phyloP scores from a whole-genome alignment of 2,888 invertebrate genomes.

The Hypercompe scribonia region DNA sequence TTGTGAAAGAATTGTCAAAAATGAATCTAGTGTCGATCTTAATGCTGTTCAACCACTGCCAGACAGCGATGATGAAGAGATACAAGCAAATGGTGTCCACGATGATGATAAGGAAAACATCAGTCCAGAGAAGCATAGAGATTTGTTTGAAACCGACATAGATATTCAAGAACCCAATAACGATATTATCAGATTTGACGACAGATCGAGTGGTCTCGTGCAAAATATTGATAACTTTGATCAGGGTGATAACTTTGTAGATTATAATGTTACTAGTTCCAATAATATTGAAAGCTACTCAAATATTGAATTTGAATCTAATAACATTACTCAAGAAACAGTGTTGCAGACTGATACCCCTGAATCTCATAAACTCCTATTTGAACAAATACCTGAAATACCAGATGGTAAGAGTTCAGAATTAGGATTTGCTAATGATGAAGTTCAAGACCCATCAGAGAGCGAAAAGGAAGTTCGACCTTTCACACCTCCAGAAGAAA shows the following conservation, averaged over 20 bases:
- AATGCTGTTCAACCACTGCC: slow-evolving; percentile 87
- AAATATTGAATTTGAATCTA: slow-evolving; percentile 71
- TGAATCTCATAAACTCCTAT: slow-evolving; percentile 82
- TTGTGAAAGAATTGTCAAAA: slow-evolving; percentile 73
- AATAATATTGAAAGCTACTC: slow-evolving; percentile 69
- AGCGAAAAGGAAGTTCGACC: slow-evolving; percentile 70
- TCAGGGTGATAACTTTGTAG: slow-evolving; percentile 67
- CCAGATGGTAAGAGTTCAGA: slow-evolving; percentile 83
- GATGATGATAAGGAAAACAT: slow-evolving; percentile 76
- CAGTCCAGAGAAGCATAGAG: slow-evolving; percentile 63
- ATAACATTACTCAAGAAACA: slow-evolving; percentile 65
- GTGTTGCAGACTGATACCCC: slow-evolving; percentile 80
- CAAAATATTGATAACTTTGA: slow-evolving; percentile 62
- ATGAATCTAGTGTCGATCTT: slow-evolving; percentile 83
- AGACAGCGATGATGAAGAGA: slow-evolving; percentile 82
- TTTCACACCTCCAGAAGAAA: slow-evolving; percentile 73
- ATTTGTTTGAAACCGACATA: slow-evolving; percentile 59
- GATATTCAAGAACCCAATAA: slow-evolving; percentile 73
- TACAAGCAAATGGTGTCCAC: slow-evolving; percentile 68
- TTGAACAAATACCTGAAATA: slow-evolving; percentile 84
- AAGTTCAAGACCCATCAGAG: slow-evolving; percentile 72
- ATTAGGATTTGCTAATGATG: slow-evolving; percentile 78
- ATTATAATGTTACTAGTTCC: slow-evolving; percentile 63
- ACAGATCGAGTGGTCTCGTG: slow-evolving; percentile 59
- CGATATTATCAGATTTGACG: slow-evolving; percentile 74